Conservation (phyloP, 35 echinoderm and acorn worm genomes). For the Lytechinus variegatus region DNA sequence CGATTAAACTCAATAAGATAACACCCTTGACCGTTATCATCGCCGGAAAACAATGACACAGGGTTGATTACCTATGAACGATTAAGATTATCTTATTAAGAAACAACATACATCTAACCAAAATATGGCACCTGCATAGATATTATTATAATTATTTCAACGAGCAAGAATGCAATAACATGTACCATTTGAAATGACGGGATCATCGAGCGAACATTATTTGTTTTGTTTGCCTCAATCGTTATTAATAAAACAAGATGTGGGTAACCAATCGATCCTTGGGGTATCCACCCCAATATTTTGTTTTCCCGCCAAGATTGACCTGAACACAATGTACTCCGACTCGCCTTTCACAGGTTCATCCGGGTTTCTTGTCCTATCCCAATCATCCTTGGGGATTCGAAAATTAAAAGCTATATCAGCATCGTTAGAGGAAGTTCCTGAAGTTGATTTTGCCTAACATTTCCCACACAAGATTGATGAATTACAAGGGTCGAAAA, state of each 20-base stretch:
- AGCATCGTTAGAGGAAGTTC: background rate
- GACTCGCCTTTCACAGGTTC: background rate
- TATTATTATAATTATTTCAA: background rate
- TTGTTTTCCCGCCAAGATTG: background rate
- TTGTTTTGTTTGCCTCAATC: background rate
- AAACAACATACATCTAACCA: too few relatives aligned
- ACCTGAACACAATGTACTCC: background rate
- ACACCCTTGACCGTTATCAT: too few relatives aligned
- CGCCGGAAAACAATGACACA: too few relatives aligned
- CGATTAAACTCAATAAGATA: too few relatives aligned
- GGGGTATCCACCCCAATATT: background rate
- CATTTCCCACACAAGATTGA: background rate
- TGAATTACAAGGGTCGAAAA: background rate
- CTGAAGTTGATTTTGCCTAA: background rate
- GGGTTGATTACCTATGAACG: too few relatives aligned
- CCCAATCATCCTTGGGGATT: background rate
- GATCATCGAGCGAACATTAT: conserved; percentile 1
- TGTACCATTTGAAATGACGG: background rate
- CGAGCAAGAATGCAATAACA: background rate
- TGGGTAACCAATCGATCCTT: background rate
- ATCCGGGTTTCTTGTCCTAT: background rate
- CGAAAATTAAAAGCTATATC: background rate
- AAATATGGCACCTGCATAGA: too few relatives aligned
- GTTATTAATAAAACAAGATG: background rate
- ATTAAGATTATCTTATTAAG: too few relatives aligned